Conservation (phyloP, 2,888 invertebrate species). For the Drosophila diplacantha region DNA sequence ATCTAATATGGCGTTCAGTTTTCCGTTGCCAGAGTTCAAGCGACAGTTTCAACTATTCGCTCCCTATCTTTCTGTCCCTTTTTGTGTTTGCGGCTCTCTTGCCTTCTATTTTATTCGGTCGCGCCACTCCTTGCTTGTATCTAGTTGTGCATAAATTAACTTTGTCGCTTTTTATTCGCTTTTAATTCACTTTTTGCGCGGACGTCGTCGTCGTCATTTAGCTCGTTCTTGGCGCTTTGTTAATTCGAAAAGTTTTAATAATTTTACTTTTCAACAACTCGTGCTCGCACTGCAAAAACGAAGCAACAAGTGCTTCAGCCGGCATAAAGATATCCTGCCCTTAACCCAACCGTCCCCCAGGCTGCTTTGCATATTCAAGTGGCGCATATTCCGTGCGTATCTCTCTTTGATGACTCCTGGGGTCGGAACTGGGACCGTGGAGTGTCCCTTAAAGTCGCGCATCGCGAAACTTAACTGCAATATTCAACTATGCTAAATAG, state of each 20-base stretch:
- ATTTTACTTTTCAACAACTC: slow-evolving; percentile 58
- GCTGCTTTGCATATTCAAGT: slow-evolving; percentile 38
- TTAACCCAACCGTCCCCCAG: neutral
- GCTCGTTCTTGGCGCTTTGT: slow-evolving; percentile 53
- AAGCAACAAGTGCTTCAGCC: slow-evolving; percentile 50
- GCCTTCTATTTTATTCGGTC: neutral
- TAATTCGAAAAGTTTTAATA: slow-evolving; percentile 66
- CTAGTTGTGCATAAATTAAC: slow-evolving; percentile 63
- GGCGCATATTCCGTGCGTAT: slow-evolving; percentile 21
- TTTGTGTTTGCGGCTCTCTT: neutral
- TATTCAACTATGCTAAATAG: too few species aligned
- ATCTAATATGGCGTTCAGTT: slow-evolving; percentile 67
- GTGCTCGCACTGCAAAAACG: slow-evolving; percentile 19
- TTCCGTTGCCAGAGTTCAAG: slow-evolving; percentile 50
- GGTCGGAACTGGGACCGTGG: neutral
- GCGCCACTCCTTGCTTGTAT: slow-evolving; percentile 27
- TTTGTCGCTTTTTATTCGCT: slow-evolving; percentile 59
- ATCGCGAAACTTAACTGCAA: slow-evolving; percentile 20
- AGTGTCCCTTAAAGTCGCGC: slow-evolving; percentile 24
- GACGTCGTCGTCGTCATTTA: slow-evolving; percentile 49
- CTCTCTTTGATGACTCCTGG: slow-evolving; percentile 22
- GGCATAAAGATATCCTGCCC: slow-evolving; percentile 7
- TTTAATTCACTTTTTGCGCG: slow-evolving; percentile 52
- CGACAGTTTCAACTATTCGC: slow-evolving; percentile 44
- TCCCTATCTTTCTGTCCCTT: slow-evolving; percentile 21